phyloP scores from a whole-genome alignment of 1,140 invertebrate genomes.

The Danaus melanippus region DNA sequence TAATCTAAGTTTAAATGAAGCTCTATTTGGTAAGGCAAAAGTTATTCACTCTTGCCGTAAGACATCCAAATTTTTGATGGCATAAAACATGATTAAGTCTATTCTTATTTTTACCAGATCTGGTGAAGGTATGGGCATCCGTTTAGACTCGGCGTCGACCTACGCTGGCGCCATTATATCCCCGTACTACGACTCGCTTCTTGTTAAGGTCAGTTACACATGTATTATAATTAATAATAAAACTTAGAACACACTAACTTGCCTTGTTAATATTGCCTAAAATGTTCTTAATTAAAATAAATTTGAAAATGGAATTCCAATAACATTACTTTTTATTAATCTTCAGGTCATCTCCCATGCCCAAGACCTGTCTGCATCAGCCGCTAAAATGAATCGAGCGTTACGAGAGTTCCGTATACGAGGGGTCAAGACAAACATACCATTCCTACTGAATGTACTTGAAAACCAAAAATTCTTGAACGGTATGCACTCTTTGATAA shows the following conservation, averaged over 20 bases:
- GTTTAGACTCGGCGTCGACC: constrained; percentile 95
- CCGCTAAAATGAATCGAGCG: constrained; percentile 97
- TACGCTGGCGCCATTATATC: constrained; percentile 98
- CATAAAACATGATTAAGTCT: too few relatives aligned
- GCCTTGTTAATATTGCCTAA: too few relatives aligned
- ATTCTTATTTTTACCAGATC: constrained; percentile 65
- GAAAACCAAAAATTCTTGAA: constrained; percentile 97
- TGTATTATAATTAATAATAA: too few relatives aligned
- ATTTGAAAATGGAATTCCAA: neutral
- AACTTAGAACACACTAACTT: too few relatives aligned
- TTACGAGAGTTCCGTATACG: constrained; percentile 97
- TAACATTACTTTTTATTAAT: neutral
- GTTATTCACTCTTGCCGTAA: too few relatives aligned
- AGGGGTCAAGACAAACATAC: constrained; percentile 99
- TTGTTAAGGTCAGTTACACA: constrained; percentile 84
- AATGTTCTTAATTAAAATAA: neutral
- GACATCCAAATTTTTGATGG: too few relatives aligned
- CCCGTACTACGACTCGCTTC: constrained; percentile 98
- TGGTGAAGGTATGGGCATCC: constrained; percentile 99
- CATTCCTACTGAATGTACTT: constrained; percentile 97
- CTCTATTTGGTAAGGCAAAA: too few relatives aligned
- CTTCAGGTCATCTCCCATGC: constrained; percentile 93
- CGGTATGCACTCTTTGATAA: constrained; percentile 70
- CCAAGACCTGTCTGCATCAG: constrained; percentile 88
- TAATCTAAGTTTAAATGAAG: too few relatives aligned